Conservation (phyloP, 2,888 invertebrate genomes). For the Phyto melanocephala region DNA sequence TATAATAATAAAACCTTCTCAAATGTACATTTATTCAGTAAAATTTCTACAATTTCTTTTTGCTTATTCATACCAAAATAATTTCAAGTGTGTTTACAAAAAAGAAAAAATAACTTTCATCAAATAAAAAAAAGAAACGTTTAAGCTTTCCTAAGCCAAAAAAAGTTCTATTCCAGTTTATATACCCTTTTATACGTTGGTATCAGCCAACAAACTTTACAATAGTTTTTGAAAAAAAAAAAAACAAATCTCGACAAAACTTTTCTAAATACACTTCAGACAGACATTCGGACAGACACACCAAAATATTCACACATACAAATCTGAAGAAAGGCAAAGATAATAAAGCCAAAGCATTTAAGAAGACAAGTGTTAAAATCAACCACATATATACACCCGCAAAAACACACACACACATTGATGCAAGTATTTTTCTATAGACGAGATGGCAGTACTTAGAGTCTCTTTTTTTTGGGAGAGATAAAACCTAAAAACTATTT, state of each 20-base stretch:
- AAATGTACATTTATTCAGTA: too few relatives aligned
- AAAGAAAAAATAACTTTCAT: not conserved
- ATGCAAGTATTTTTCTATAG: not conserved
- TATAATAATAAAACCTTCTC: too few relatives aligned
- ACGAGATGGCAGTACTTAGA: too few relatives aligned
- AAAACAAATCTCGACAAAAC: conserved; percentile 12
- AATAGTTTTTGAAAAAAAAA: not conserved
- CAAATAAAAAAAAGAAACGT: conserved; percentile 25
- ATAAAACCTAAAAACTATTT: conserved; percentile 7
- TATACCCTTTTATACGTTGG: not conserved
- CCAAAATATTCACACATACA: not conserved
- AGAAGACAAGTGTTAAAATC: conserved; percentile 65
- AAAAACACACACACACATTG: conserved; percentile 38
- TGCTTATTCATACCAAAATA: not conserved
- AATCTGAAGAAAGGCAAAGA: conserved; percentile 19
- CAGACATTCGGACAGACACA: not conserved
- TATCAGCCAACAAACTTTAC: conserved; percentile 38
- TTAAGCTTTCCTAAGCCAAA: conserved; percentile 48
- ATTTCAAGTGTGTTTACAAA: not conserved
- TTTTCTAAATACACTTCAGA: conserved; percentile 32
- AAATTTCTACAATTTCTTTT: too few relatives aligned
- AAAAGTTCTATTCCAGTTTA: not conserved
- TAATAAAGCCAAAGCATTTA: conserved; percentile 61
- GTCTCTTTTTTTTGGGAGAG: not conserved
- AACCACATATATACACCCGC: conserved; percentile 55